phyloP scores from a whole-genome alignment of 64 coral and sea anemone species.

The Anthopleura sola region DNA sequence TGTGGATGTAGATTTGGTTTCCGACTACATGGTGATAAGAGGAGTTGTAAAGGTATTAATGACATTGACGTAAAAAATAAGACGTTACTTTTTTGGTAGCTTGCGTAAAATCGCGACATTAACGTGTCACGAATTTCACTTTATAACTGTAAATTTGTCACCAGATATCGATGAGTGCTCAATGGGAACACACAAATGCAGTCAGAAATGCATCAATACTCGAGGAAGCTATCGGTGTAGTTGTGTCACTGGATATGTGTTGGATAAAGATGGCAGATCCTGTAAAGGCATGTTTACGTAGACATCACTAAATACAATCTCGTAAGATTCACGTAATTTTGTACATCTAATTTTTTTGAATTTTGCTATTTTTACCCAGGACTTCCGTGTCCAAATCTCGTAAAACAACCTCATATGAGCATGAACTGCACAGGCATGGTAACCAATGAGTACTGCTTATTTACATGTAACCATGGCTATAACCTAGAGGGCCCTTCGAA shows the following conservation, averaged over 20 bases:
- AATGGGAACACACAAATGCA: not conserved
- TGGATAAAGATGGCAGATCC: not conserved
- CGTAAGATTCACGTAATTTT: too few species aligned
- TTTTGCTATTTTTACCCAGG: too few species aligned
- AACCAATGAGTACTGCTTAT: not conserved
- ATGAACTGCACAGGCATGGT: not conserved
- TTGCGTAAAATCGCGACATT: too few species aligned
- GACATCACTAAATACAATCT: too few species aligned
- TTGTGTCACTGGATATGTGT: not conserved
- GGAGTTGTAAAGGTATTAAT: conserved; percentile 3
- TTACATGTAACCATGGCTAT: not conserved
- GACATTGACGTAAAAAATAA: too few species aligned
- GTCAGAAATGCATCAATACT: not conserved
- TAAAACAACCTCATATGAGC: not conserved
- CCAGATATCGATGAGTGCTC: conserved; percentile 21
- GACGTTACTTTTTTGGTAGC: too few species aligned
- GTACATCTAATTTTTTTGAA: too few species aligned
- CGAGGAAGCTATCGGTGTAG: not conserved
- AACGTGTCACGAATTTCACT: too few species aligned
- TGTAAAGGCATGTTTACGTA: conserved; percentile 15
- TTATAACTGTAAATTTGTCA: too few species aligned
- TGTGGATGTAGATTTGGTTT: not conserved
- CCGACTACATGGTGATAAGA: not conserved
- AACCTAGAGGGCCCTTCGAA: not conserved
- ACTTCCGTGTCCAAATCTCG: not conserved